Base-by-base conservation (phyloP, 2,888 invertebrate genomes). In the Lymantria monacha region DNA sequence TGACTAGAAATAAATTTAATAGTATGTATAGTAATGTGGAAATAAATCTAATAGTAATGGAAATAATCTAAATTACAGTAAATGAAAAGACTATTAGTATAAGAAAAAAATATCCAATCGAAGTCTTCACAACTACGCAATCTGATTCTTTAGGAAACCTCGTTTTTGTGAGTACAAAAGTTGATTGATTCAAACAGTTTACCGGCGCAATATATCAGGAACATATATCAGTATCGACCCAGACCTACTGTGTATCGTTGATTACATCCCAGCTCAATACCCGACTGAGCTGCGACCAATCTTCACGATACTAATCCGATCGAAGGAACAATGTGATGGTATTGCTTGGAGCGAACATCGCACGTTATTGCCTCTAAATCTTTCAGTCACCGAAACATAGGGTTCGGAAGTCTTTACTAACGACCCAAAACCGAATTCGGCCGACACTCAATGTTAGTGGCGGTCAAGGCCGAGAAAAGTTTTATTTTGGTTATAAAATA, bases 331-430 rank as follows among this genome's bases (percentile, higher is more conserved):
- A 89, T 85, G 79, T 76, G 80, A 78, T 76, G 74, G 76, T 76
- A 85, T 83, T 76, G 83, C 79, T 81, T 67, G 69, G 70, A 72
- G 83, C 79, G 72, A 75, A 83, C 83, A 81, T 80, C 75, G 76
- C 72, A 74, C 86, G 81, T 87, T 90, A 89, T 90, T 90, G 89
- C 87, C 90, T 79, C 85, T 90, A 90, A 90, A 90, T 90, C 88
- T 90, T 87, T 81, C 85, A 81, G 72, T 74, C 71, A 62, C 70
- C 58, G 59, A 70, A 68, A 74, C 69, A 75, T 73, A 70, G 44
- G 59, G 66, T 64, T 57, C 59, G 57, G 60, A 63, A 53, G 72
- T 57, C 66, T 62, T 59, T 60, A 54, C 53, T 48, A 55, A 40
- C 40, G 55, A 37, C 15, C 7, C 13, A 47, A 59, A 55, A 44